These are phyloP conservation scores for Gallinago stenura DNA, from an alignment of 2,797 vertebrate species.

Conservation along the genomic window DNA sequence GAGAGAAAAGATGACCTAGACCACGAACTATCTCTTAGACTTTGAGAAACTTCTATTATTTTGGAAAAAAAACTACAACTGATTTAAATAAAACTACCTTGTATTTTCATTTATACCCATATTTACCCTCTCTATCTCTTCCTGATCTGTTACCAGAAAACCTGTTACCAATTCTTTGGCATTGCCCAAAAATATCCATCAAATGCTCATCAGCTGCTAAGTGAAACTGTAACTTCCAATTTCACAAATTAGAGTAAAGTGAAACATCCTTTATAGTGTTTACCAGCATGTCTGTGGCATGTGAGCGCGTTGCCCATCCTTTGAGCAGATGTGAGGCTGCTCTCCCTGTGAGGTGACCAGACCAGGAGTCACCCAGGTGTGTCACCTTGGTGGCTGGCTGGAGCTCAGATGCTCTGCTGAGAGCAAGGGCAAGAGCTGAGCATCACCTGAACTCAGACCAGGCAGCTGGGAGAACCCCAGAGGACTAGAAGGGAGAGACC, in stretches of 20 bases:
- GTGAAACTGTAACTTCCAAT: background rate
- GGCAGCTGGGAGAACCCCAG: background rate
- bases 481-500: background rate
- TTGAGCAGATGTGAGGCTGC: background rate
- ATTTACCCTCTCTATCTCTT: background rate
- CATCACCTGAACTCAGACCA: background rate
- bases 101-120: background rate
- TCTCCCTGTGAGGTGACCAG: background rate
- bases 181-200: background rate
- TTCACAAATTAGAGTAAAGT: background rate
- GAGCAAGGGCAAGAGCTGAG: accelerated
- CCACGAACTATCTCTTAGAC: background rate
- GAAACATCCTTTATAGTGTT: background rate
- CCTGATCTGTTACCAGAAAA: background rate
- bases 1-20: background rate
- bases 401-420: background rate
- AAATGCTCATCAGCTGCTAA: background rate
- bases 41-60: background rate
- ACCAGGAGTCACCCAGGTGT: background rate
- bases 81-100: background rate
- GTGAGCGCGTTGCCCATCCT: background rate
- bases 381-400: too few species aligned
- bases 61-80: background rate
- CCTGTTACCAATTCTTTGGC: background rate
- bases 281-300: background rate